phyloP scores from a whole-genome alignment of 1,140 invertebrate species.

The Venturia canescens region DNA sequence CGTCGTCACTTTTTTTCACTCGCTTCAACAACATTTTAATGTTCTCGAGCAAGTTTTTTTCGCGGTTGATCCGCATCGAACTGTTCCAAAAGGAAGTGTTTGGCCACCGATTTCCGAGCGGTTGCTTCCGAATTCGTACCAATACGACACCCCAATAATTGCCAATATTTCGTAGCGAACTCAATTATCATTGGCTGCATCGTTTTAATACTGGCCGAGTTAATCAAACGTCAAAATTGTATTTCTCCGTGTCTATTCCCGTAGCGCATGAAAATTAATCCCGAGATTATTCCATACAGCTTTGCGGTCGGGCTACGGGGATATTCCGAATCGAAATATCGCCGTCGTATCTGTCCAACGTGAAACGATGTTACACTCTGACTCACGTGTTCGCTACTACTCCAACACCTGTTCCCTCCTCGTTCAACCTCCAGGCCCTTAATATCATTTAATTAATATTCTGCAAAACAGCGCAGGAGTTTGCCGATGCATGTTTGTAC shows the following conservation, averaged over 20 bases:
- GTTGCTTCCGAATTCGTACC: too few relatives aligned
- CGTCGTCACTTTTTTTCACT: too few relatives aligned
- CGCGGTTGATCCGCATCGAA: too few relatives aligned
- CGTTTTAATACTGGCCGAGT: neutral
- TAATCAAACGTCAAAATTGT: slow-evolving; percentile 13
- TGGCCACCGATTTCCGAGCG: too few relatives aligned
- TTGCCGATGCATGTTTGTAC: neutral
- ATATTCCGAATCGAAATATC: slow-evolving; percentile 4
- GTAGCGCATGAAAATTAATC: slow-evolving; percentile 13
- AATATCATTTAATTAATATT: slow-evolving; percentile 14
- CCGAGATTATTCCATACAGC: neutral
- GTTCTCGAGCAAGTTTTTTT: too few relatives aligned
- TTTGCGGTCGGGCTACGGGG: neutral
- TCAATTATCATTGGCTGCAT: neutral
- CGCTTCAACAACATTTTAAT: too few relatives aligned
- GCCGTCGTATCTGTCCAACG: neutral
- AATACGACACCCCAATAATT: neutral
- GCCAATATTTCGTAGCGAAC: neutral
- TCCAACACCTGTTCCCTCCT: neutral
- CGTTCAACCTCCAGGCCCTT: slow-evolving; percentile 3
- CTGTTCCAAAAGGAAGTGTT: too few relatives aligned
- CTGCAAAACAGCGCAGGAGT: slow-evolving; percentile 4
- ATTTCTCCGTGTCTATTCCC: neutral
- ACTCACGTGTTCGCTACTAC: neutral
- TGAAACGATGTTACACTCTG: neutral